Percentiles rank a stretch among this genome's conserved stretches.
Conservation (phyloP, 2,888 invertebrate species). For the Acronicta aceris region DNA sequence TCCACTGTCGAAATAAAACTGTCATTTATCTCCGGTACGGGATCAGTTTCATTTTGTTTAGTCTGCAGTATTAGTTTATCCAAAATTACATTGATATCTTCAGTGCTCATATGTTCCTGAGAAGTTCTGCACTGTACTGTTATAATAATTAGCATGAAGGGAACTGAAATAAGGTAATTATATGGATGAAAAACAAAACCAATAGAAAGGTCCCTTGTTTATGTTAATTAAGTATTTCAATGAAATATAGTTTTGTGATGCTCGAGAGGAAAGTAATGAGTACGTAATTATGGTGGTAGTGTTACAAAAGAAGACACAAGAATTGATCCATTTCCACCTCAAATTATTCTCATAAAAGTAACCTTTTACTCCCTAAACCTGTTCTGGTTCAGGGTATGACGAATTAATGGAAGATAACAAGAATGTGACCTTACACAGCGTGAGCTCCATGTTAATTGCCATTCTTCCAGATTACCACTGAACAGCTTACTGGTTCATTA, state of each 20-base stretch:
- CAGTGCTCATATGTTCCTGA: slow-evolving; percentile 34
- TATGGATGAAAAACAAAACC: not conserved
- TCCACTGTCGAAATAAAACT: slow-evolving; percentile 19
- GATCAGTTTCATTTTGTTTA: slow-evolving; percentile 27
- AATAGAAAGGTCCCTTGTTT: not conserved
- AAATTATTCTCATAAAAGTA: not conserved
- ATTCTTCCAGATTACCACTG: slow-evolving; percentile 56
- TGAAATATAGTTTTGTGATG: not conserved
- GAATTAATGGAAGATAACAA: slow-evolving; percentile 29
- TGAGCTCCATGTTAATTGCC: slow-evolving; percentile 60
- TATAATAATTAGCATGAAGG: slow-evolving; percentile 17
- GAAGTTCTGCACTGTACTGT: slow-evolving; percentile 11
- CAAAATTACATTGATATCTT: slow-evolving; percentile 57
- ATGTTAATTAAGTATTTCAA: not conserved
- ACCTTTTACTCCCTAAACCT: too few species aligned
- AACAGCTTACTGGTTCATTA: slow-evolving; percentile 54
- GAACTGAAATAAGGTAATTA: slow-evolving; percentile 34
- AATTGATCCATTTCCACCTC: not conserved
- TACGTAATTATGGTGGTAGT: too few species aligned
- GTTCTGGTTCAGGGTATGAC: not conserved
- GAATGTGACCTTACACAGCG: slow-evolving; percentile 62
- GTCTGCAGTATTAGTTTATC: slow-evolving; percentile 57
- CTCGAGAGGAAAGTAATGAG: not conserved
- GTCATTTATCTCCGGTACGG: slow-evolving; percentile 14
- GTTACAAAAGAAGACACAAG: not conserved